Percentiles rank a stretch among this genome's conserved stretches.
These are phyloP conservation scores for Schmidtea mediterranea DNA, from an alignment of 1,140 invertebrate species.

Conservation along the genomic window DNA sequence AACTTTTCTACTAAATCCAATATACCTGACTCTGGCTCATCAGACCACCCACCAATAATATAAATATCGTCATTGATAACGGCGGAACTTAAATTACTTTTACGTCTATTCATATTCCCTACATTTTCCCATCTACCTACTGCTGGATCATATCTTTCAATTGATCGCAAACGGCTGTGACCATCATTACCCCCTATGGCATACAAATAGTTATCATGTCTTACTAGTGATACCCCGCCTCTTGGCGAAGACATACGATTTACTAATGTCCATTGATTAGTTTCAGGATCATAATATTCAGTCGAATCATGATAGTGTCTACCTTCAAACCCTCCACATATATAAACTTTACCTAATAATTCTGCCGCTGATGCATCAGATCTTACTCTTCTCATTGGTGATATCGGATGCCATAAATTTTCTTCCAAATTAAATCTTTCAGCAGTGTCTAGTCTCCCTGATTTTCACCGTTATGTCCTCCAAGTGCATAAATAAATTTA, in stretches of 20 bases:
- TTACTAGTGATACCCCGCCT: constrained; percentile 44
- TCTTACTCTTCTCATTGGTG: constrained; percentile 12
- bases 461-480: constrained; percentile 11
- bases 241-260: constrained; percentile 16
- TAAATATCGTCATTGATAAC: background rate
- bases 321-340: constrained; percentile 13
- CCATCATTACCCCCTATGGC: constrained; percentile 5
- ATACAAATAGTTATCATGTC: background rate
- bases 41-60: constrained; percentile 5
- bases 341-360: constrained; percentile 12
- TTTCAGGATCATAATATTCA: constrained; percentile 13
- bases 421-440: constrained; percentile 11
- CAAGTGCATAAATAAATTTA: constrained; percentile 14
- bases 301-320: constrained; percentile 11
- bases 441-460: constrained; percentile 11
- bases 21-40: constrained; percentile 2
- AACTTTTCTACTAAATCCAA: background rate
- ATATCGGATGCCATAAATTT: constrained; percentile 13
- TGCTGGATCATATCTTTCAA: constrained; percentile 2
- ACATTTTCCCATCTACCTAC: background rate
- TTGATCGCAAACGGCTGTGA: background rate
- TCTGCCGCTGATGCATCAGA: constrained; percentile 11
- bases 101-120: background rate
- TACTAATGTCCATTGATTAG: constrained; percentile 12
- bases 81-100: constrained; percentile 4